Percentiles rank a stretch among this genome's conserved stretches.
Conservation (phyloP, 2,888 invertebrate genomes). For the Abrostola triplasia region DNA sequence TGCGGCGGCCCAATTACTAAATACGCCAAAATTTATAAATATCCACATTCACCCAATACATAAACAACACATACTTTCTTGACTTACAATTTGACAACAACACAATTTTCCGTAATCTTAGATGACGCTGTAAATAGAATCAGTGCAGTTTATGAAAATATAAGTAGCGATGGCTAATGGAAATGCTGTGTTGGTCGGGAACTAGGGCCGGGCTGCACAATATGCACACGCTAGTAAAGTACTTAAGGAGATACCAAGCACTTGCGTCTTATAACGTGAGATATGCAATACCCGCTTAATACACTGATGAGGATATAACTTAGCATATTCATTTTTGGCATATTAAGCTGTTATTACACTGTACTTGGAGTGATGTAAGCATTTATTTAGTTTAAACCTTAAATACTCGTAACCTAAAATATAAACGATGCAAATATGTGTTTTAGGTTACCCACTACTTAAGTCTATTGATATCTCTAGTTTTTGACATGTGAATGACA, state of each 20-base stretch:
- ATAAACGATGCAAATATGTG: no score
- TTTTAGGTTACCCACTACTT: no score
- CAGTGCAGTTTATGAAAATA: slow-evolving; percentile 66
- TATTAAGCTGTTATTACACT: neutral
- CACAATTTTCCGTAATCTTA: neutral
- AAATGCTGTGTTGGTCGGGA: slow-evolving; percentile 69
- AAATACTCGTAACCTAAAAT: no score
- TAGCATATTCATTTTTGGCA: slow-evolving; percentile 6
- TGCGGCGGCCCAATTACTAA: no score
- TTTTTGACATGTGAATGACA: no score
- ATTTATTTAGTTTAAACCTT: no score
- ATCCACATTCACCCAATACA: no score
- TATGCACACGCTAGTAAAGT: slow-evolving; percentile 12
- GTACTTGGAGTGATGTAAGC: slow-evolving; percentile 33
- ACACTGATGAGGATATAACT: slow-evolving; percentile 14
- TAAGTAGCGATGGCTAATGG: slow-evolving; percentile 72
- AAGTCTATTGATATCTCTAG: no score
- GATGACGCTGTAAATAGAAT: slow-evolving; percentile 25
- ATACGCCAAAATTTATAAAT: no score
- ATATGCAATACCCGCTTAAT: slow-evolving; percentile 9
- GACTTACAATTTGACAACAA: no score
- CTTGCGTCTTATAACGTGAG: slow-evolving; percentile 16
- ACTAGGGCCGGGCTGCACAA: slow-evolving; percentile 9
- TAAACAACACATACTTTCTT: no score
- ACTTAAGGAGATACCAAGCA: slow-evolving; percentile 34